phyloP scores from a whole-genome alignment of 2,797 vertebrate species.

The Clarias fuscus region DNA sequence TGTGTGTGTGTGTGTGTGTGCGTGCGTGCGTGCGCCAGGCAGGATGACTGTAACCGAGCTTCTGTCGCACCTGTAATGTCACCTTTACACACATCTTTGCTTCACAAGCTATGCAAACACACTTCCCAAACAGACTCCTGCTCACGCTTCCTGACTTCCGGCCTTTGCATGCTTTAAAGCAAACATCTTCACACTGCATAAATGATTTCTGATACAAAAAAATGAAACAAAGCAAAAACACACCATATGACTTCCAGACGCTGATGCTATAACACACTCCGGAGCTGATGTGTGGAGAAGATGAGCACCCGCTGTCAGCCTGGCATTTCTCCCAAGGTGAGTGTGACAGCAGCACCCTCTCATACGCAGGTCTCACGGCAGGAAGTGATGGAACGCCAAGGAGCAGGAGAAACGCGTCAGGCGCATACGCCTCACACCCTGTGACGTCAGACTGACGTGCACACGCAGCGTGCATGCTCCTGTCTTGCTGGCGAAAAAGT shows the following conservation, averaged over 20 bases:
- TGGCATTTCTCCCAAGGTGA: slow-evolving; percentile 36
- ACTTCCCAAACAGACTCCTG: background rate
- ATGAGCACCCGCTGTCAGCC: slow-evolving; percentile 11
- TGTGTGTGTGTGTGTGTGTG: background rate
- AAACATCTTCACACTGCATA: slow-evolving; percentile 20
- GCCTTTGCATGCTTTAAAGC: background rate
- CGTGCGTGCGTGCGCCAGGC: background rate
- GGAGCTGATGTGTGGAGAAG: background rate
- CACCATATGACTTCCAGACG: slow-evolving; percentile 14
- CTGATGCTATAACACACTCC: slow-evolving; percentile 3
- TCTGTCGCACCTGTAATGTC: slow-evolving; percentile 32
- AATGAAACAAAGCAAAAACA: background rate
- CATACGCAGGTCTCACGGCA: slow-evolving; percentile 13
- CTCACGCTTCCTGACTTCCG: background rate
- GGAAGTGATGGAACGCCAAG: slow-evolving; percentile 20
- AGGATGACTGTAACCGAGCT: slow-evolving; percentile 13
- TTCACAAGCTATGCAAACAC: slow-evolving; percentile 9
- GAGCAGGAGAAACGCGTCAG: slow-evolving; percentile 29
- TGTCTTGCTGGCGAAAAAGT: slow-evolving; percentile 43
- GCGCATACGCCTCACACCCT: slow-evolving; percentile 14
- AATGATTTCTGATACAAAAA: slow-evolving; percentile 16
- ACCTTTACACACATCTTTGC: slow-evolving; percentile 16
- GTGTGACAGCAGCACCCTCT: slow-evolving; percentile 16
- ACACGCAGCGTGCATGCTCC: slow-evolving; percentile 18
- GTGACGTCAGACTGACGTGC: slow-evolving; percentile 32